Evolutionary conservation across 2,888 invertebrate species (phyloP), one percentile per base, ranked within the genome.

Genomic region (Apodemia zela): DNA sequence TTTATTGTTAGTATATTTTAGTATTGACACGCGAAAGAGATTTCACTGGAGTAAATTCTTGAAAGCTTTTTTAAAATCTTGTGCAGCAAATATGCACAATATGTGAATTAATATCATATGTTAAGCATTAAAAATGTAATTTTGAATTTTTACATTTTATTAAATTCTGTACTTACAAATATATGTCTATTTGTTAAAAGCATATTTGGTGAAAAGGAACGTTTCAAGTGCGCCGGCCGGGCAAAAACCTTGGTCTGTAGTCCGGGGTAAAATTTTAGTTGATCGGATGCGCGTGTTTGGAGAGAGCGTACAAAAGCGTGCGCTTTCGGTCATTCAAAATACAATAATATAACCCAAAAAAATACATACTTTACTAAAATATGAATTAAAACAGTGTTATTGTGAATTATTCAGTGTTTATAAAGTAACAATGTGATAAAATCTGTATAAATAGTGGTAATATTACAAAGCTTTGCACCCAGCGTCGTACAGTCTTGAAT

Each of bases 201-300:
- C 47, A 49, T 15, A 49, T 62, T 64, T 63, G 64, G 67, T 82
- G 72, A 68, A 88, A 87, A 75, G 89, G 81, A 87, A 82, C 84
- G 84, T 64, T 69, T 68, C 66, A 68, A 71, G 69, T 78, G 80
- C 83, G 78, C 83, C 87, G 83, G 86, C 89, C 85, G 86, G 86
- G 85, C 80, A 71, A 75, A 80, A 75, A 70, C 82, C 83, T 82
- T 84, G 81, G 82, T 83, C 87, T 85, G 80, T 87, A 87, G 80
- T 82, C 47, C 59, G 45, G 63, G 59, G 63, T 49, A 59, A 73
- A 75, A 76, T 77, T 76, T 78, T 79, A 89, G 89, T 90, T 74
- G 77, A 78, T 76, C 75, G 78, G 81, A 83, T 81, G 84, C 77
- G 72, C 70, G 77, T 71, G 72, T 66, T 75, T 76, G 71, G 77